Evolutionary conservation across 1,140 invertebrate genomes (phyloP), one percentile per base, ranked within the genome.

Genomic region (Apolygus lucorum): DNA sequence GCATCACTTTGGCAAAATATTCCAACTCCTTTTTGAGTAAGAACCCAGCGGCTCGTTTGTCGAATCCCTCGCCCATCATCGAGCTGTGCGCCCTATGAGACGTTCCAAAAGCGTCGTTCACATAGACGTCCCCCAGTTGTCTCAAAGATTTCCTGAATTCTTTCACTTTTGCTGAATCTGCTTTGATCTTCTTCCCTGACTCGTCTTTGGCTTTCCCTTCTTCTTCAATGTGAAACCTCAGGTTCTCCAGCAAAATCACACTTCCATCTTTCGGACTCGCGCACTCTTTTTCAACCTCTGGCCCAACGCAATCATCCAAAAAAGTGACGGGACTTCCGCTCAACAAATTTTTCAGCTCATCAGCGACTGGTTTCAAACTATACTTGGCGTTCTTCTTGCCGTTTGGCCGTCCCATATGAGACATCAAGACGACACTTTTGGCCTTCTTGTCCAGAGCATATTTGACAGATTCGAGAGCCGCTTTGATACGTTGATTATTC

Each of bases 101-200:
- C 26, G 98, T 99, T 77, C 98, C 98, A 82, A 99, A 99, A 21
- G 98, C 98, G 87, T 99, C 98, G 81, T 99, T 99, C 0, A 99
- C 90, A 80, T 98, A 99, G 27, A 99, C 84, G 83, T 99, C 97
- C 13, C 95, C 98, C 21, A 99, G 83, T 77, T 95, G 95, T n/a
- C 95, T 87, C 14, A 99, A 80, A 65, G 94, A 96, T 59, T 86
- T 85, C 72, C 95, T 84, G 82, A 99, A 99, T 72, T 83, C 84
- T 69, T 90, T 88, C 0, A 99, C 88, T 75, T 88, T 86, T 66
- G 85, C 89, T 59, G 88, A 83, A 63, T 88, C 84, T 34, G 94
- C 93, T 79, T 96, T 95, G 0, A 90, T 82, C 84, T 99, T 98
- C 65, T 87, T 88, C 14, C 95, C 95, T 73, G 84, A 83, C 0